Conservation (phyloP, 1,140 invertebrate species). For the Drosophila santomea region DNA sequence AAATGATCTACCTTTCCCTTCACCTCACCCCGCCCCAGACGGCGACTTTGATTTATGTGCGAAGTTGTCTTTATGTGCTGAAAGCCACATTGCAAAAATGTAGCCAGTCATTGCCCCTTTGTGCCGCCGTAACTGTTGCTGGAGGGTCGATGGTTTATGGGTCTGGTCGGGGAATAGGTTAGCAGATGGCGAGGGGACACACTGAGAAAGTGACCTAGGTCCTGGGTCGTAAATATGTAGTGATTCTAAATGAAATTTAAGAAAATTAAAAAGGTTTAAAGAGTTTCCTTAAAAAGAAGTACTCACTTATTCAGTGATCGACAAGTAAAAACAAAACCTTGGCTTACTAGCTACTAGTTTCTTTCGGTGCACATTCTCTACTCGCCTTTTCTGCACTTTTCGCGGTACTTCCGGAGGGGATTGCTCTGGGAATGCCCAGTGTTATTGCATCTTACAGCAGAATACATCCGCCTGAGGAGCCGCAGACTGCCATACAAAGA, state of each 20-base stretch:
- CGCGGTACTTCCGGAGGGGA: conserved; percentile 54
- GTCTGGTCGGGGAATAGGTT: conserved; percentile 39
- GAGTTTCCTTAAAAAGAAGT: too few relatives aligned
- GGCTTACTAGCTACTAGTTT: too few relatives aligned
- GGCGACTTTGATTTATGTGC: conserved; percentile 72
- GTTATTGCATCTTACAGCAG: neutral
- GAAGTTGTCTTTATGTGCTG: conserved; percentile 60
- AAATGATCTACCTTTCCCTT: conserved; percentile 30
- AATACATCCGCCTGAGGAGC: neutral
- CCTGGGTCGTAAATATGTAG: too few relatives aligned
- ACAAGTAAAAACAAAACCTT: too few relatives aligned
- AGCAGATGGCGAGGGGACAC: conserved; percentile 5
- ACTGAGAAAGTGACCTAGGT: conserved; percentile 8
- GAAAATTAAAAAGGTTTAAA: too few relatives aligned
- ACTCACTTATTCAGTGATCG: too few relatives aligned
- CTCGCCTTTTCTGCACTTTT: conserved; percentile 48
- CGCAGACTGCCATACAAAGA: neutral
- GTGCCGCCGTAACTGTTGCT: conserved; percentile 39
- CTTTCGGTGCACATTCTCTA: conserved; percentile 17
- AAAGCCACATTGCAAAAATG: conserved; percentile 49
- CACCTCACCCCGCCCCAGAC: neutral
- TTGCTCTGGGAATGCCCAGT: conserved; percentile 24
- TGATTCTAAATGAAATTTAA: too few relatives aligned
- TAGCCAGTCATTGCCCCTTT: conserved; percentile 75
- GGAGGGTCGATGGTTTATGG: conserved; percentile 37